phyloP scores from a whole-genome alignment of 2,888 invertebrate genomes.

The Liopterus haemorrhoidalis region DNA sequence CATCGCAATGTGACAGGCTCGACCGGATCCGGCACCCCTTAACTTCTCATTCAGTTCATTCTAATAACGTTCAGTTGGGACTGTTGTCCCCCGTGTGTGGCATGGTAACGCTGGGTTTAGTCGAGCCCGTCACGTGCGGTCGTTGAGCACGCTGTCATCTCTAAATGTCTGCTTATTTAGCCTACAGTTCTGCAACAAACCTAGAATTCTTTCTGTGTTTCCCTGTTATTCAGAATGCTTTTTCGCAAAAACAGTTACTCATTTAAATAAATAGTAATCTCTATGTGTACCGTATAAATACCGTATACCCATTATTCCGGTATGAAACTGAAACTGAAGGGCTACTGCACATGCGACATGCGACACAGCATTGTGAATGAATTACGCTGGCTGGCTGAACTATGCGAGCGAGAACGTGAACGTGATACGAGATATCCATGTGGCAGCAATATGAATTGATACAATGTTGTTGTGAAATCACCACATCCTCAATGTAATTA shows the following conservation, averaged over 20 bases:
- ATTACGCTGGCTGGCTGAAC: conserved; percentile 20
- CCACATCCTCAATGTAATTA: conserved; percentile 33
- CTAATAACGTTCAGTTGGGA: conserved; percentile 20
- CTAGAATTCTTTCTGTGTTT: conserved; percentile 41
- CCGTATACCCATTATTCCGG: conserved; percentile 12
- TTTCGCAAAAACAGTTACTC: conserved; percentile 34
- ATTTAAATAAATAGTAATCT: no score
- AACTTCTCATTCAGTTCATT: conserved; percentile 27
- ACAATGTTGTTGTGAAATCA: conserved; percentile 41
- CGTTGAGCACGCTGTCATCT: conserved; percentile 33
- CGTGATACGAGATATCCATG: conserved; percentile 24
- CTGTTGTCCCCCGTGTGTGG: no score
- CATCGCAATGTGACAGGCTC: conserved; percentile 21
- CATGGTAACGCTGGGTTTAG: conserved; percentile 7
- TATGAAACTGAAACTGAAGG: conserved; percentile 12
- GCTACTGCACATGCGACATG: conserved; percentile 20
- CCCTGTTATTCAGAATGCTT: conserved; percentile 34
- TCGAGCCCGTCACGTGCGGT: conserved; percentile 19
- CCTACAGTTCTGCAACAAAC: conserved; percentile 40
- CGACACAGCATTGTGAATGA: conserved; percentile 14
- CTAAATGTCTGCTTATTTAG: conserved; percentile 44
- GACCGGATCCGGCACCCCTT: conserved; percentile 21
- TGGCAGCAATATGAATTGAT: conserved; percentile 48
- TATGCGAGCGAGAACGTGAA: no score
- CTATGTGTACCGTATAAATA: conserved; percentile 18